Percentiles rank a stretch among this genome's conserved stretches.
Evolutionary conservation across 2,113 vertebrate genomes (phyloP).

Genomic region (Otolemur garnettii): DNA sequence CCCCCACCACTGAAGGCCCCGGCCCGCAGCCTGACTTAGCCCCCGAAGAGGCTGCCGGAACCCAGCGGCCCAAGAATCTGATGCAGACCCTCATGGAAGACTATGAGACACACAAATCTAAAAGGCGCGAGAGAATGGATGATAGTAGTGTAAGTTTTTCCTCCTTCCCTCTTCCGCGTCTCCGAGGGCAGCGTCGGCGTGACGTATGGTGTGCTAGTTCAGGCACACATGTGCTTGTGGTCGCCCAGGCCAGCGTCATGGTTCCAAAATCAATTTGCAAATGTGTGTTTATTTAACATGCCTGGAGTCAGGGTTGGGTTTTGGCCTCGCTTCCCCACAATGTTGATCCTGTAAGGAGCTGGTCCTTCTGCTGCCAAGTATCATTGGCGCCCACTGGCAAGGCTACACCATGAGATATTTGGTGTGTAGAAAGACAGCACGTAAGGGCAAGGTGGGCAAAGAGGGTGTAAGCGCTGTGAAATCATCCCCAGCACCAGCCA

Average conservation of each 20-base stretch:
- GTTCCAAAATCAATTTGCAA: not conserved
- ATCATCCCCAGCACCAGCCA: not conserved
- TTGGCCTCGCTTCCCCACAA: not conserved
- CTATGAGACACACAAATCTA: constrained; percentile 97
- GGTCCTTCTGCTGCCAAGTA: not conserved
- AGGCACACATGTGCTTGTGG: not conserved
- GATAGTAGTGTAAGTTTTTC: constrained; percentile 95
- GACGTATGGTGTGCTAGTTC: not conserved
- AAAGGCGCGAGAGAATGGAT: constrained; percentile 95
- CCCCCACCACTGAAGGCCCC: constrained; percentile 93
- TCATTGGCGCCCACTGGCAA: not conserved
- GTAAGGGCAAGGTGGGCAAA: fast-evolving
- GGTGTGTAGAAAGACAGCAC: not conserved
- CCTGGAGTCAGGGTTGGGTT: constrained; percentile 6
- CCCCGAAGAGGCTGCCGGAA: constrained; percentile 92
- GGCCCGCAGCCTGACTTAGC: constrained; percentile 88
- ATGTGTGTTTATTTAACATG: not conserved
- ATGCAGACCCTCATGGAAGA: constrained; percentile 99
- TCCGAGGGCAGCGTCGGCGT: not conserved
- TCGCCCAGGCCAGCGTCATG: not conserved
- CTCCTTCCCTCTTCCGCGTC: constrained; percentile 69
- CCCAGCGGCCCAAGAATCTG: constrained; percentile 94
- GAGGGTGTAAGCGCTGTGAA: not conserved
- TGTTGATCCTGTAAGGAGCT: not conserved
- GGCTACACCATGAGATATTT: not conserved